A percentile compares a stretch with the other conserved stretches of the same genome.
Conservation (phyloP, 2,888 invertebrate genomes). For the Oscheius sp. region DNA sequence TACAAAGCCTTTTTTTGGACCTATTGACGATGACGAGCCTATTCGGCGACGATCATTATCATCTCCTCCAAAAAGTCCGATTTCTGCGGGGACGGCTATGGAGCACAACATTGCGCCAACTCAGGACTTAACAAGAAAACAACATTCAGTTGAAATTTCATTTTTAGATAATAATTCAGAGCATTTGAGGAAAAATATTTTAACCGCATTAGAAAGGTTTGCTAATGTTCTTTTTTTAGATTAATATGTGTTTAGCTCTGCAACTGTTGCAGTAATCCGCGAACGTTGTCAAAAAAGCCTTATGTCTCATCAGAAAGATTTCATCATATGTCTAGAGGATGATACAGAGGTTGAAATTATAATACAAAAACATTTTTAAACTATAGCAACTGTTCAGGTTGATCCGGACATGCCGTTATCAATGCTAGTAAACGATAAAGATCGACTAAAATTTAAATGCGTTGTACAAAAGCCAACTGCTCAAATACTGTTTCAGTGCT, state of each 20-base stretch:
- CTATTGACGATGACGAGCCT: neutral
- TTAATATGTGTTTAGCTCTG: slow-evolving; percentile 5
- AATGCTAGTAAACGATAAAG: neutral
- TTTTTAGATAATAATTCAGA: neutral
- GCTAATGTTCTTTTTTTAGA: neutral
- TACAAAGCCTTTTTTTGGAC: neutral
- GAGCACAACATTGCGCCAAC: neutral
- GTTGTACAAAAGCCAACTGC: neutral
- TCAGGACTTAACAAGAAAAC: neutral
- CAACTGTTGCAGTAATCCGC: neutral
- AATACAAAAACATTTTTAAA: neutral
- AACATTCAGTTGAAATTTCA: neutral
- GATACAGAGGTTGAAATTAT: slow-evolving; percentile 6
- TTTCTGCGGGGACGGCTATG: neutral
- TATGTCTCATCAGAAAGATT: neutral
- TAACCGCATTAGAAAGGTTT: slow-evolving; percentile 10
- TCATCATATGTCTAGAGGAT: slow-evolving; percentile 7
- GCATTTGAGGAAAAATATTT: neutral
- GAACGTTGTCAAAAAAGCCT: slow-evolving; percentile 5
- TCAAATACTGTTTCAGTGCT: neutral
- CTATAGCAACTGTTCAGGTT: neutral
- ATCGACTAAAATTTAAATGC: slow-evolving; percentile 11
- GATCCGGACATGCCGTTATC: neutral
- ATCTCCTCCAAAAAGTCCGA: neutral
- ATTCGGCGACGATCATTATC: neutral